Evolutionary conservation across 2,888 invertebrate species (phyloP), one percentile per base, ranked within the genome.

Genomic region (Chymomyza caudatula): DNA sequence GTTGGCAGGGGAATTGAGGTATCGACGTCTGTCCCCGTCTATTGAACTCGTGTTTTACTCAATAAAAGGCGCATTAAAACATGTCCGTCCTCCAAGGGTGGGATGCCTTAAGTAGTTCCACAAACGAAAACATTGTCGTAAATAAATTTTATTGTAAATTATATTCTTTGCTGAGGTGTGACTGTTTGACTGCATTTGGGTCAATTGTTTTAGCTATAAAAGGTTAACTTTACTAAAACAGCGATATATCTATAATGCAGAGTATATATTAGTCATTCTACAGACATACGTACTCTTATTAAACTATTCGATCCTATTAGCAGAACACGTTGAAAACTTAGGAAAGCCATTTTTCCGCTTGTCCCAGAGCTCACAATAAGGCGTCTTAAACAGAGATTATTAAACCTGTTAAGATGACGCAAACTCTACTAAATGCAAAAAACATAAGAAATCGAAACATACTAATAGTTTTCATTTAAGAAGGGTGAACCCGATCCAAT

Each of bases 71-170:
- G 77, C 83, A 85, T 83, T 83, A 86, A 83, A 74, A 78, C 73
- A 82, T 70, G 71, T 43, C 62, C 79, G n/a, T 62, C 62, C 79
- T 65, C 64, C 53, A 68, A 63, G 13, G 37, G 55, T 49, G 63
- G 64, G 19, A 57, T 69, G 63, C 58, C 44, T 63, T 74, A 66
- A 80, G 77, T 69, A 82, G 74, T 83, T 55, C 65, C 20, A 43
- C 20, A 56, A 42, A 19, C 56, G 67, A 77, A 78, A 80, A 83
- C 83, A 78, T 75, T 71, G 81, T 86, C 86, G 82, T 83, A 85
- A 83, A 83, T 82, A 74, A 65, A 76, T 86, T 83, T 86, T 78
- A 86, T 81, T 81, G 77, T 84, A 77, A 78, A 84, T 86, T 86
- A 83, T 66, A 58, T 63, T 52, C 53, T 13, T 19, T 4, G 17